Evolutionary conservation across 1,140 invertebrate species (phyloP), one percentile per base, ranked within the genome.

Genomic region (Phthorimaea operculella): DNA sequence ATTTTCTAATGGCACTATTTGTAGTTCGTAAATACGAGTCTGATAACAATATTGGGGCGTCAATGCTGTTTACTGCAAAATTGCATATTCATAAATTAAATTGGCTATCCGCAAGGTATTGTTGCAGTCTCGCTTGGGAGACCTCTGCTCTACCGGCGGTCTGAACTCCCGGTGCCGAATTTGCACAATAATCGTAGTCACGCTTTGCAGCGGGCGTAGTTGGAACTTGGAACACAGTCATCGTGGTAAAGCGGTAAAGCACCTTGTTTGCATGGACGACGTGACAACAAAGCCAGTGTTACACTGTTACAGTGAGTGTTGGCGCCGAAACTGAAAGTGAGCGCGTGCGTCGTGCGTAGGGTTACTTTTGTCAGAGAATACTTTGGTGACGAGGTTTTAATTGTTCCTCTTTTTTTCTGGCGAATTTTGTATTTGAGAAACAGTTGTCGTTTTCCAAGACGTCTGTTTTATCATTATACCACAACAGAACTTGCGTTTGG

Each of bases 241-340:
- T 39, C 36, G 33, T 10, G 11, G 5, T 47, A n/a, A 18, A 14
- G 18, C 47, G 15, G 16, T 50, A 50, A 50, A 47, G n/a, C 21
- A 15, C 16, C 48, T 50, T 62, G 51, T 58, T 54, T 64, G 57
- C 53, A 58, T 60, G 55, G 48, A 48, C 59, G 45, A 44, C 58
- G 55, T 62, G 61, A 59, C 53, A 60, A 64, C 62, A 62, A 64
- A 55, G 60, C 50, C 52, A 57, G 53, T 58, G 55, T 58, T 56
- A 62, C 52, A 57, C 51, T 58, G 55, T 58, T 56, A 62, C 60
- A 62, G 57, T 55, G 51, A 62, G 50, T 64, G 57, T 51, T 62
- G 53, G 51, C 55, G 55, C 64, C 54, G 69, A 72, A 66, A 72
- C 53, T 52, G 69, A 68, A 72, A 72, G 69, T 72, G 58, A 61